Evolutionary conservation across 2,113 vertebrate species (phyloP).

Genomic region (Silurus meridionalis): DNA sequence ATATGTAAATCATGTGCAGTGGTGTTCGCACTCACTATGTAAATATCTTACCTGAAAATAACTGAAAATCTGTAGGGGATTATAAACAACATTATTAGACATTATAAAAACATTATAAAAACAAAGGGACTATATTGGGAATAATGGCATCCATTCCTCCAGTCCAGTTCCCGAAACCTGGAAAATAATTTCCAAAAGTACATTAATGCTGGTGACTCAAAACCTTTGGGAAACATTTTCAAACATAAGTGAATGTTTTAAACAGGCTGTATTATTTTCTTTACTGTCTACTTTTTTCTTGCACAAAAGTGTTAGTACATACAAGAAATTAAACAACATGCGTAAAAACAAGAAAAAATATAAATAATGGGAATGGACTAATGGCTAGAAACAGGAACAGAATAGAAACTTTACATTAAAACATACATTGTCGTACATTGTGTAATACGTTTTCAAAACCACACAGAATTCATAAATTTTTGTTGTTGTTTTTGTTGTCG

Average conservation of each 20-base stretch:
- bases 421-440: not conserved
- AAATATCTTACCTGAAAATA: not conserved
- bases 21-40: not conserved
- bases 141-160: not conserved
- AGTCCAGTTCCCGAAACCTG: not conserved
- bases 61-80: not conserved
- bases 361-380: not conserved
- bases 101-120: not conserved
- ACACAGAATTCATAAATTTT: not conserved
- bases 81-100: not conserved
- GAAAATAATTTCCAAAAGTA: not conserved
- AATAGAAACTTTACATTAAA: not conserved
- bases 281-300: not conserved
- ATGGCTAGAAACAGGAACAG: not conserved
- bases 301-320: not conserved
- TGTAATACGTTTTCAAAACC: not conserved
- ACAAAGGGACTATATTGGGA: not conserved
- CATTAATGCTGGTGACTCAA: not conserved
- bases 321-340: not conserved
- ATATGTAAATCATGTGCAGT: not conserved
- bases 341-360: not conserved
- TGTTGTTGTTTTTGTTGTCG: not conserved
- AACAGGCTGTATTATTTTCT: not conserved
- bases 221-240: not conserved
- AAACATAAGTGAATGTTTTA: not conserved